These are phyloP conservation scores for Phalacrocorax brasilianus DNA, from an alignment of 2,113 vertebrate species.

Conservation along the genomic window DNA sequence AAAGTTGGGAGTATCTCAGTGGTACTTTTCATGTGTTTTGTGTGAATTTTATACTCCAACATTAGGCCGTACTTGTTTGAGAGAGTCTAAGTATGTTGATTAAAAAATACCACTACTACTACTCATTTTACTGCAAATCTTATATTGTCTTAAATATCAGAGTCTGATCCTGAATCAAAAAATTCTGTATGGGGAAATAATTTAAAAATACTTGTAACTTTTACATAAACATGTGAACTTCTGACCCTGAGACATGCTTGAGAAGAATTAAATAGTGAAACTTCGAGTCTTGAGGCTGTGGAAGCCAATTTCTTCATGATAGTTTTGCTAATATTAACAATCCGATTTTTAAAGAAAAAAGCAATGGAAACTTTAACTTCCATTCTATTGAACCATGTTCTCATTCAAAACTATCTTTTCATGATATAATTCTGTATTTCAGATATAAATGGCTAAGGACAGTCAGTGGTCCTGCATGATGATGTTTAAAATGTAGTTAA, in stretches of 20 bases:
- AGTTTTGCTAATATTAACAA: not conserved
- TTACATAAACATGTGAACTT: not conserved
- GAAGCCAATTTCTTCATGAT: not conserved
- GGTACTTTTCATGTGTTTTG: not conserved
- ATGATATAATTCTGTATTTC: not conserved
- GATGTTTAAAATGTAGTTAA: not conserved
- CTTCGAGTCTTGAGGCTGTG: not conserved
- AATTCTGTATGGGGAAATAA: not conserved
- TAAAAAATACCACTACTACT: not conserved
- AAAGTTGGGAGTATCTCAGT: not conserved
- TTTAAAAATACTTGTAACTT: not conserved
- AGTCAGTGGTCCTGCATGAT: not conserved
- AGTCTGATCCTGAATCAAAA: not conserved
- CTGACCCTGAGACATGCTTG: not conserved
- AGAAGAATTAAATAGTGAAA: not conserved
- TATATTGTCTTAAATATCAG: not conserved
- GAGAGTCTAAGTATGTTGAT: not conserved
- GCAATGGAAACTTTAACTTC: not conserved
- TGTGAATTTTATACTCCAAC: not conserved
- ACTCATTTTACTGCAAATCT: not conserved
- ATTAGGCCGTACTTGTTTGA: not conserved
- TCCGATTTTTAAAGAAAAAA: not conserved
- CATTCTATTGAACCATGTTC: not conserved
- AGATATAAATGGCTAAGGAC: not conserved
- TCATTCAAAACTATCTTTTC: not conserved